phyloP scores from a whole-genome alignment of 2,113 vertebrate species.

The Ptyas mucosa region DNA sequence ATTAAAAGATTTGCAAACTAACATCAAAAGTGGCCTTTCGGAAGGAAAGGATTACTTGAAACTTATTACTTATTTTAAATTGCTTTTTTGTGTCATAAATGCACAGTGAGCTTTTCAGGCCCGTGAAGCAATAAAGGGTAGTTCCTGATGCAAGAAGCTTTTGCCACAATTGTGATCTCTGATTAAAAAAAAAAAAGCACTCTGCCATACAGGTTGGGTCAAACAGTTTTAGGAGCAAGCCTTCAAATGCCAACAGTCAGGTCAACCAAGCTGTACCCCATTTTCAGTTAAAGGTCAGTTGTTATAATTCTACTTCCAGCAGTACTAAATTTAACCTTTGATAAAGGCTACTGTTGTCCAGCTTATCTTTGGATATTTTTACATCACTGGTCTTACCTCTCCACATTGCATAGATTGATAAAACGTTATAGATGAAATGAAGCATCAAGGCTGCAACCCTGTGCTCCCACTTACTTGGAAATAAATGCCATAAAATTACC shows the following conservation, averaged over 20 bases:
- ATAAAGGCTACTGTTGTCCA: neutral
- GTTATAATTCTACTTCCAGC: neutral
- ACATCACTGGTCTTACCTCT: neutral
- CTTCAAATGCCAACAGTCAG: constrained; percentile 9
- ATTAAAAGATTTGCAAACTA: constrained; percentile 66
- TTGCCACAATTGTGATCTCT: constrained; percentile 45
- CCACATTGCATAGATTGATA: neutral
- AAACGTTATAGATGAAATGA: neutral
- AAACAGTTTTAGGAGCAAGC: neutral
- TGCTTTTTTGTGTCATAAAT: constrained; percentile 54
- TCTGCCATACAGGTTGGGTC: neutral
- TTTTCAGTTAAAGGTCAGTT: constrained; percentile 3
- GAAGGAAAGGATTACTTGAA: constrained; percentile 41
- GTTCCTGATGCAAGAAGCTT: constrained; percentile 54
- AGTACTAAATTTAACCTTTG: constrained; percentile 18
- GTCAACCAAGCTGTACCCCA: neutral
- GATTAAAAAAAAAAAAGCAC: constrained; percentile 4
- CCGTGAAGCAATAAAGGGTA: constrained; percentile 51
- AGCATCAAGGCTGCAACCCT: neutral
- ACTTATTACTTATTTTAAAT: constrained; percentile 64
- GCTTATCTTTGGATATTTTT: neutral
- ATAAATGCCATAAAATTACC: neutral
- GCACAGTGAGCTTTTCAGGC: constrained; percentile 53
- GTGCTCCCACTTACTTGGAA: neutral
- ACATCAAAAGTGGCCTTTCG: constrained; percentile 52